Evolutionary conservation across 2,888 invertebrate genomes (phyloP), one percentile per base, ranked within the genome.

Genomic region (Lacanobia oleracea): DNA sequence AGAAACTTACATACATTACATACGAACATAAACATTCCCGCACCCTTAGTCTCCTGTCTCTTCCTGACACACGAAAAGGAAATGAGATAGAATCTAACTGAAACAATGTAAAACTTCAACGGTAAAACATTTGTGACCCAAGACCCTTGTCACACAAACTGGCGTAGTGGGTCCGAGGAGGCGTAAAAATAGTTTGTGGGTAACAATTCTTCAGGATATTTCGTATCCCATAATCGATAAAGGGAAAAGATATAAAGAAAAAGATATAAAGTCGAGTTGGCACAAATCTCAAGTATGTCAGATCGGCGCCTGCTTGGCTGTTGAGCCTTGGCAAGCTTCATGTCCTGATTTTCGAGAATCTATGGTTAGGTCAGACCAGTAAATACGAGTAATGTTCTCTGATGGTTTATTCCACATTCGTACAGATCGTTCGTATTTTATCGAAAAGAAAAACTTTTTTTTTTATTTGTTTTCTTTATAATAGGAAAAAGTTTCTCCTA

Each of bases 241-340:
- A 82, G 72, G 73, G 43, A 81, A 81, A 83, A 78, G 33, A 67
- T 69, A 88, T 88, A 83, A 79, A 82, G 72, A 74, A 79, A 80
- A 80, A 76, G 59, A 74, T 70, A 75, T 84, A 79, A 80, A 81
- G 81, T 83, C 80, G 69, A 88, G 83, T 94, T 94, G 94, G 94
- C 94, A 93, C 84, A 83, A 86, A 83, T 84, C 82, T 87, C 82
- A 91, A 92, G 87, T 92, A 77, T 91, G 92, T 87, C 91, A 87
- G 73, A 67, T 71, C 69, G 94, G 93, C 93, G 93, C 92, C 93
- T 81, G 86, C 86, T 85, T 86, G 88, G 66, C 87, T 87, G 62
- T 78, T 63, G 81, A 85, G 80, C 84, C 83, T 87, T 88, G 93
- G 90, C 90, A 91, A 89, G 80, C 87, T 83, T 84, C 77, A 88